A percentile compares a stretch with the other conserved stretches of the same genome.
Evolutionary conservation across 30 jellyfish, hydroid and myxozoan genomes (phyloP).

Genomic region (Mastigias papua): DNA sequence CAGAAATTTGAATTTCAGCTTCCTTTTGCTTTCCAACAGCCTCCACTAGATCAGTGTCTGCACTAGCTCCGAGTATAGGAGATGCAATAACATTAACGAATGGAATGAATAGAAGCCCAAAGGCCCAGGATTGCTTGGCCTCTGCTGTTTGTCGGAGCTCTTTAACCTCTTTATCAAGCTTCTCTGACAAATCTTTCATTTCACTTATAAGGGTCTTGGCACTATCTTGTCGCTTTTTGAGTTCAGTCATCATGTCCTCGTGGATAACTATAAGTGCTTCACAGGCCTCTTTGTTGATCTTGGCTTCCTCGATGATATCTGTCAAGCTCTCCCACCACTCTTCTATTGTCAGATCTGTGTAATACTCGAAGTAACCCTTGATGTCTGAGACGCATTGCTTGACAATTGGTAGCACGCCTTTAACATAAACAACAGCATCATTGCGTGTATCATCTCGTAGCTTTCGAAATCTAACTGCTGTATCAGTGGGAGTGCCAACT

Average conservation of each 20-base stretch:
- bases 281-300: neutral
- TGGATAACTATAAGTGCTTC: constrained; percentile 4
- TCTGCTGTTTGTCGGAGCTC: neutral
- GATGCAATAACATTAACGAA: constrained; percentile 16
- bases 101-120: constrained; percentile 30
- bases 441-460: constrained; percentile 41
- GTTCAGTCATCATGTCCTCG: constrained; percentile 5
- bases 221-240: constrained; percentile 1
- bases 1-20: neutral
- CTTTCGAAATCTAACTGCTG: constrained; percentile 10
- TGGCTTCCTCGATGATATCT: constrained; percentile 35
- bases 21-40: constrained; percentile 25
- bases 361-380: constrained; percentile 20
- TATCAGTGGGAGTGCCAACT: neutral
- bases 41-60: constrained; percentile 7
- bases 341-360: constrained; percentile 17
- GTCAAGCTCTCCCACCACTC: constrained; percentile 61
- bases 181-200: neutral
- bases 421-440: constrained; percentile 54
- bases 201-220: neutral
- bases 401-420: constrained; percentile 44
- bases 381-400: constrained; percentile 24
- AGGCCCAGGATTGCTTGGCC: constrained; percentile 2
- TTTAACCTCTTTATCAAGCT: neutral
- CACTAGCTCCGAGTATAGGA: constrained; percentile 2